Evolutionary conservation across 2,888 invertebrate species (phyloP).

Genomic region (Ophion obscuratus): DNA sequence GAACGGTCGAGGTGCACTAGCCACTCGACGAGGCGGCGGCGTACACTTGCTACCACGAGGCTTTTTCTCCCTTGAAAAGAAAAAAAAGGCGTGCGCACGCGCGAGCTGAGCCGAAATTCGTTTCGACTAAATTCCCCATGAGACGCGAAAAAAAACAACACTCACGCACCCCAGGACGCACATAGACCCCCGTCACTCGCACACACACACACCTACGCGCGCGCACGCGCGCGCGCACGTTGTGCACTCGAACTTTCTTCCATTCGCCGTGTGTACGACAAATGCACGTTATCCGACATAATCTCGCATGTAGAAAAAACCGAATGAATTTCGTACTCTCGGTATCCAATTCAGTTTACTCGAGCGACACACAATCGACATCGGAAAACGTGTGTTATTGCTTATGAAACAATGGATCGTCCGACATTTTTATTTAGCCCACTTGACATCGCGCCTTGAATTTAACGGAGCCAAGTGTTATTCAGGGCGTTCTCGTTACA

Average conservation of each 20-base stretch:
- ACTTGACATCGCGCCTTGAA: neutral
- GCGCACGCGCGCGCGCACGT: neutral
- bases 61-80: conserved; percentile 39
- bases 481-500: neutral
- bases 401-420: neutral
- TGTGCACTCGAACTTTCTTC: neutral
- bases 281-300: conserved; percentile 29
- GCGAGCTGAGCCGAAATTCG: conserved; percentile 36
- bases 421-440: conserved; percentile 1
- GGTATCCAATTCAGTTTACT: neutral
- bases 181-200: neutral
- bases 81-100: conserved; percentile 46
- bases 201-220: no score
- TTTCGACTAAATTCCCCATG: conserved; percentile 27
- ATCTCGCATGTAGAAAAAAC: conserved; percentile 10
- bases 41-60: conserved; percentile 62
- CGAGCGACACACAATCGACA: neutral
- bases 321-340: neutral
- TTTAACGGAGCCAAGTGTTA: neutral
- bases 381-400: neutral
- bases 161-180: conserved; percentile 25
- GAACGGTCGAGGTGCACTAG: conserved; percentile 43
- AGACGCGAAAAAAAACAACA: conserved; percentile 23
- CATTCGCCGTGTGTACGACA: conserved; percentile 12
- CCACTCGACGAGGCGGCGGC: conserved; percentile 43